Evolutionary conservation across 2,888 invertebrate genomes (phyloP).

Genomic region (Drosophila austrosaltans): DNA sequence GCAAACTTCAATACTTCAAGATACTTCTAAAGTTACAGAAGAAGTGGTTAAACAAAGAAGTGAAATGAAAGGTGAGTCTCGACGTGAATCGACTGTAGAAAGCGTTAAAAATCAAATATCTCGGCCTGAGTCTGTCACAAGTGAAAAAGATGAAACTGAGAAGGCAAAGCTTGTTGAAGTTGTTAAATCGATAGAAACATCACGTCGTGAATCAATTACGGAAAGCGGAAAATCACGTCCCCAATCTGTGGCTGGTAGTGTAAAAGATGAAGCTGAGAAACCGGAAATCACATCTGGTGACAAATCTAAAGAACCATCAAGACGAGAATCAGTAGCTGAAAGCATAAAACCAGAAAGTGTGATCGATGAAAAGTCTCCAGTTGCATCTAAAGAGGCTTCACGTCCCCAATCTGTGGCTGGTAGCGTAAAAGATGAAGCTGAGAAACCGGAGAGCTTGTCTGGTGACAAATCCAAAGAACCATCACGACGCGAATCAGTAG

Average conservation of each 20-base stretch:
- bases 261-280: slow-evolving; percentile 24
- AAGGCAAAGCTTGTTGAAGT: slow-evolving; percentile 32
- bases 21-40: slow-evolving; percentile 8
- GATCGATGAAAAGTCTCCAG: slow-evolving; percentile 36
- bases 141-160: slow-evolving; percentile 27
- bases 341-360: slow-evolving; percentile 27
- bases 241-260: slow-evolving; percentile 46
- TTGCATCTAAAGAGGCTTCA: slow-evolving; percentile 34
- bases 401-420: slow-evolving; percentile 38
- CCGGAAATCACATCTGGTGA: slow-evolving; percentile 25
- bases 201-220: slow-evolving; percentile 21
- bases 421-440: slow-evolving; percentile 22
- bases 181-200: slow-evolving; percentile 12
- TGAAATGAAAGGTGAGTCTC: slow-evolving; percentile 42
- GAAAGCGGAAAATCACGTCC: slow-evolving; percentile 32
- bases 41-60: slow-evolving; percentile 1
- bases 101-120: slow-evolving; percentile 39
- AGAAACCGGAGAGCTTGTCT: not conserved
- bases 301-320: slow-evolving; percentile 38
- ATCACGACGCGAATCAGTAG: slow-evolving; percentile 68
- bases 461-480: slow-evolving; percentile 28
- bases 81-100: slow-evolving; percentile 47
- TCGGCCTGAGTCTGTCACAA: slow-evolving; percentile 36
- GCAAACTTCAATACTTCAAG: not conserved
- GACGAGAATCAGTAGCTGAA: slow-evolving; percentile 36